phyloP scores from a whole-genome alignment of 2,888 invertebrate genomes.

The Chloromyia formosa region DNA sequence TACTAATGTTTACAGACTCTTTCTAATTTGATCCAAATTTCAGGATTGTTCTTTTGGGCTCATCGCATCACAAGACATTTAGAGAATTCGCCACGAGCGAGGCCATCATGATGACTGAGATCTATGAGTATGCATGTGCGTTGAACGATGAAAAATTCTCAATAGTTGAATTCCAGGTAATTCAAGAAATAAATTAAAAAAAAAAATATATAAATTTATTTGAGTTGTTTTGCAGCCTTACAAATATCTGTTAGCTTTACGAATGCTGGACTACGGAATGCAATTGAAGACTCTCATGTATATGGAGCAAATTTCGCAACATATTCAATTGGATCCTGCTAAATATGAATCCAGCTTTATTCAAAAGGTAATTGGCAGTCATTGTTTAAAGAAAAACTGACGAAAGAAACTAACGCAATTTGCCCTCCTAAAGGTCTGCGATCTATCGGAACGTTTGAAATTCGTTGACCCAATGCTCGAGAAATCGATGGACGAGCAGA shows the following conservation, averaged over 20 bases:
- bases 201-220: neutral
- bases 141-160: slow-evolving; percentile 78
- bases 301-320: slow-evolving; percentile 79
- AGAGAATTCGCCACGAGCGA: slow-evolving; percentile 78
- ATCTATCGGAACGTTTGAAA: slow-evolving; percentile 71
- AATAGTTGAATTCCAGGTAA: slow-evolving; percentile 78
- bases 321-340: slow-evolving; percentile 70
- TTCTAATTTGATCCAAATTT: neutral
- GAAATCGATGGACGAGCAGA: slow-evolving; percentile 59
- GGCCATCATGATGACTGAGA: slow-evolving; percentile 93
- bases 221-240: slow-evolving; percentile 70
- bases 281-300: slow-evolving; percentile 84
- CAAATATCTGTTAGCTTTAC: slow-evolving; percentile 82
- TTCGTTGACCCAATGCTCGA: slow-evolving; percentile 72
- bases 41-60: slow-evolving; percentile 83
- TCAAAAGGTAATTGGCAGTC: slow-evolving; percentile 61
- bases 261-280: slow-evolving; percentile 81
- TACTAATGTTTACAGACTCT: slow-evolving; percentile 13
- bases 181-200: slow-evolving; percentile 11
- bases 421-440: slow-evolving; percentile 59
- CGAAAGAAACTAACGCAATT: neutral
- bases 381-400: neutral
- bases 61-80: slow-evolving; percentile 73
- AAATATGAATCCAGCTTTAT: slow-evolving; percentile 67
- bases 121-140: slow-evolving; percentile 92